Evolutionary conservation across 2,113 vertebrate genomes (phyloP), one percentile per base, ranked within the genome.

Genomic region (Limanda limanda): DNA sequence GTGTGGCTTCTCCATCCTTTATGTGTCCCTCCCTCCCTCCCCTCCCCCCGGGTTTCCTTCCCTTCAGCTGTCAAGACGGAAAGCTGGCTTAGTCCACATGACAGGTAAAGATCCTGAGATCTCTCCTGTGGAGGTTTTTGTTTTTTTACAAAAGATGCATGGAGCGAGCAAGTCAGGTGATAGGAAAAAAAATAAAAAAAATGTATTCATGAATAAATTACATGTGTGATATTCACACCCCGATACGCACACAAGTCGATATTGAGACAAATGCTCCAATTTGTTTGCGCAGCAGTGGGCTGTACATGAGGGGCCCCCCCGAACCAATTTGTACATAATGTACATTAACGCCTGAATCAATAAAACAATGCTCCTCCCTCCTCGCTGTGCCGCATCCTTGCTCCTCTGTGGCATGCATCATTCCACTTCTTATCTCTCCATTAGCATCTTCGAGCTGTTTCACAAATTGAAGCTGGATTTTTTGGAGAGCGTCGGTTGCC

Each of bases 301-400:
- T 83, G 62, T 74, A 78, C 77, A 71, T 64, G 58, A 80, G 69
- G 71, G 79, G 71, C 66, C 72, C 67, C 58, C 71, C 78, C 70
- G 48, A 61, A 74, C 81, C 77, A 81, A 88, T 87, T 77, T 82
- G 73, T 80, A 81, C 81, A 90, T 81, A 62, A 86, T 87, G 83
- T 85, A 80, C 86, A 76, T 83, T 83, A 88, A 90, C 83, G 81
- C 68, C 68, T 76, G 76, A 82, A 88, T 92, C 85, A 72, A 87
- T 92, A 84, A 75, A 78, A 85, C 2, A 63, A 66, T 21, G 60
- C 84, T 79, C 81, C 78, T 83, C 83, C 82, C 59, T 75, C 70
- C 52, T 60, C 51, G 24, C 54, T 75, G 67, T 70, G 72, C 67
- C 62, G 67, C 73, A 74, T 69, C 62, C 61, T 71, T 14, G 51